phyloP scores from a whole-genome alignment of 2,797 vertebrate species.

The Lacerta viridis region DNA sequence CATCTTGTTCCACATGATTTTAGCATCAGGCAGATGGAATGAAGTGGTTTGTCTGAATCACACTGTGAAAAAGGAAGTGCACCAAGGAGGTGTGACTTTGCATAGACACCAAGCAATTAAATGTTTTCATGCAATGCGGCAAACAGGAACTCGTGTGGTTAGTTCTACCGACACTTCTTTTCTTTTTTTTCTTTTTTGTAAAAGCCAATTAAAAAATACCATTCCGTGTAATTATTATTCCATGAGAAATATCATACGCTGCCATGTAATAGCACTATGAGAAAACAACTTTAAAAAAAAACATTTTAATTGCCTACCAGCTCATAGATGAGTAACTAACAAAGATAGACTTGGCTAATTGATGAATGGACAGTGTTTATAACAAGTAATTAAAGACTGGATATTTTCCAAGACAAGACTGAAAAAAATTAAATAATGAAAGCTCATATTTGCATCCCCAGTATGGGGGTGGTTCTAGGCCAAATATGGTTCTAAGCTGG shows the following conservation, averaged over 20 bases:
- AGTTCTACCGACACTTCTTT: constrained; percentile 10
- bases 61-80: constrained; percentile 31
- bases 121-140: neutral
- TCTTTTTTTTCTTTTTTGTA: constrained; percentile 15
- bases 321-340: neutral
- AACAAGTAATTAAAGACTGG: neutral
- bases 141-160: constrained; percentile 48
- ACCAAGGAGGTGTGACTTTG: constrained; percentile 23
- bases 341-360: constrained; percentile 26
- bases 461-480: neutral
- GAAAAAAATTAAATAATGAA: constrained; percentile 17
- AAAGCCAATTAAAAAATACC: constrained; percentile 33
- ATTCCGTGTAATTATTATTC: constrained; percentile 37
- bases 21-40: neutral
- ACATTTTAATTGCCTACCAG: neutral
- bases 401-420: neutral
- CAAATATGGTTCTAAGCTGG: neutral
- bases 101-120: constrained; percentile 30
- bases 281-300: neutral
- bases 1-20: constrained; percentile 4
- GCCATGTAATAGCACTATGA: constrained; percentile 1
- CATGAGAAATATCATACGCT: neutral
- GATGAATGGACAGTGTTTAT: neutral
- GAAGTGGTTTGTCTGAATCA: constrained; percentile 22
- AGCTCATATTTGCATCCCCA: neutral